Evolutionary conservation across 2,797 vertebrate genomes (phyloP), one percentile per base, ranked within the genome.

Genomic region (Urocyon cinereoargenteus): DNA sequence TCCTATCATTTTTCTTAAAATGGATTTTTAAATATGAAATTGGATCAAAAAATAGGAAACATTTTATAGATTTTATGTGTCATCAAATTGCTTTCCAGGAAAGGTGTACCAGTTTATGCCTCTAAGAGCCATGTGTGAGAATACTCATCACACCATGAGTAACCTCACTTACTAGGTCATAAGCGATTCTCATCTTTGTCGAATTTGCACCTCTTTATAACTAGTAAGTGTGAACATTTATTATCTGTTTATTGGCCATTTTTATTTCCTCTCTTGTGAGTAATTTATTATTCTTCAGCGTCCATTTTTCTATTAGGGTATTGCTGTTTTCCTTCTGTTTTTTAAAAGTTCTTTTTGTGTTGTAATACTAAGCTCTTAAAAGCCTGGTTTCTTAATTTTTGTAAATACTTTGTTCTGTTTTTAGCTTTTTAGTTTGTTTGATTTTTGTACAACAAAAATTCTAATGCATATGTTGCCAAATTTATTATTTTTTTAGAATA

Each of bases 11-110:
- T 94, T 22, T 31, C 64, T 79, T 90, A 79, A 88, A 89, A 73
- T 62, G 7, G 10, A 78, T 36, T 90, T 94, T 92, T 75, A 92
- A 96, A 83, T 22, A 34, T 22, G 15, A 94, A 95, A 86, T 93
- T 77, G 34, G 49, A 73, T 70, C 28, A 62, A 84, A 40, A 95
- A 93, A 88, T 3, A 59, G 55, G 31, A 72, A 64, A 57, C 18
- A 28, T 13, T 78, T 68, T 53, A 51, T 28, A 91, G n/a, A 62
- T 89, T 86, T 89, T 28, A 68, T 21, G 18, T 61, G 73, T 87
- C 62, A 84, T 24, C 34, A 77, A 49, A 84, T 84, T 77, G 13
- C 45, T 75, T 92, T 70, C 34, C 64, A 83, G 26, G 66, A 64
- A 90, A 34, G 24, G 8, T 66, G 8, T 11, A 40, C 34, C 53